A percentile compares a stretch with the other conserved stretches of the same genome.
phyloP scores from a whole-genome alignment of 2,888 invertebrate species.

The Octonoba sinensis region DNA sequence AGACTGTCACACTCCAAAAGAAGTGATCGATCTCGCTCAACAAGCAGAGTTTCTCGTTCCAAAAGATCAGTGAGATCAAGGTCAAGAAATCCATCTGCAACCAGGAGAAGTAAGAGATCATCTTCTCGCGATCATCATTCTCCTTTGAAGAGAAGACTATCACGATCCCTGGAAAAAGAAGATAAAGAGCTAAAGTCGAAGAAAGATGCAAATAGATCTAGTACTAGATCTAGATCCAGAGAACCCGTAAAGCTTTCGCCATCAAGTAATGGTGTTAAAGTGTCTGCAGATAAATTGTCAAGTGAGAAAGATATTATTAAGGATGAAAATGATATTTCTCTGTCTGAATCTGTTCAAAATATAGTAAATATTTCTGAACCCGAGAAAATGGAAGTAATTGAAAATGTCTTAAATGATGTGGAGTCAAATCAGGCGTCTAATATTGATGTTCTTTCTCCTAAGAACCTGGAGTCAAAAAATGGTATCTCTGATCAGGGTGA shows the following conservation, averaged over 20 bases:
- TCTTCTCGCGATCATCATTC: constrained; percentile 17
- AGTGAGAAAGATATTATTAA: not conserved
- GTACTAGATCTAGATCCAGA: constrained; percentile 39
- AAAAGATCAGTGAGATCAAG: constrained; percentile 41
- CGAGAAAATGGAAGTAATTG: too few relatives aligned
- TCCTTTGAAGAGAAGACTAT: constrained; percentile 19
- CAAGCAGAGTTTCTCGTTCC: constrained; percentile 26
- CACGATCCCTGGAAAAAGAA: constrained; percentile 31
- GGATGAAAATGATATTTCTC: not conserved
- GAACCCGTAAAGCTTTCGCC: constrained; percentile 17
- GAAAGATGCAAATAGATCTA: constrained; percentile 25
- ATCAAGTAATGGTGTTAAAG: constrained; percentile 15
- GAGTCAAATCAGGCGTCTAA: not conserved
- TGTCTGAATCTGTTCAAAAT: not conserved
- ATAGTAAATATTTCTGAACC: too few relatives aligned
- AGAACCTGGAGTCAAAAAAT: not conserved
- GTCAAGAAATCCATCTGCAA: constrained; percentile 35
- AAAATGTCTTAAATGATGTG: not conserved
- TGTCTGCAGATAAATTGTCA: not conserved
- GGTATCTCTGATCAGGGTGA: too few relatives aligned
- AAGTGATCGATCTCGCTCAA: constrained; percentile 34
- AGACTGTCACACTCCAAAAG: constrained; percentile 35
- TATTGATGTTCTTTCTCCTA: not conserved
- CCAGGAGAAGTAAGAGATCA: constrained; percentile 29
- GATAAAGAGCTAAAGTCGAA: constrained; percentile 7